Evolutionary conservation across 2,113 vertebrate species (phyloP).

Genomic region (Rhea pennata): DNA sequence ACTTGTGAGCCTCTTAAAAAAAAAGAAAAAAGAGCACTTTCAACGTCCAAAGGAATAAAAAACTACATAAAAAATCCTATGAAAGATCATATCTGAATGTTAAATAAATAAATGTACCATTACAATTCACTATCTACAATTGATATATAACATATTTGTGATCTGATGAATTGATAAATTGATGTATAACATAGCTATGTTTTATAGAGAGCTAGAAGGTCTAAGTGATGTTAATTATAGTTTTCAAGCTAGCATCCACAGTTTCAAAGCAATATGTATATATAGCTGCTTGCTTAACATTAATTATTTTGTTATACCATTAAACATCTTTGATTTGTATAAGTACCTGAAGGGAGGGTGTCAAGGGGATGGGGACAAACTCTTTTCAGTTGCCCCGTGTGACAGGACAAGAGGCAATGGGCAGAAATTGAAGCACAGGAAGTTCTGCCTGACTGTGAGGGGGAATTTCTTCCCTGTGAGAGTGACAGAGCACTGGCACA

Average conservation of each 20-base stretch:
- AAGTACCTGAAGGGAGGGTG: no score
- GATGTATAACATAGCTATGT: not conserved
- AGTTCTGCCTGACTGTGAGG: no score
- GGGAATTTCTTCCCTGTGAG: no score
- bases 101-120: not conserved
- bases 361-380: no score
- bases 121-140: not conserved
- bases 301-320: not conserved
- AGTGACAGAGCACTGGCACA: no score
- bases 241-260: not conserved
- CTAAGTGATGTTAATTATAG: accelerated
- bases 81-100: not conserved
- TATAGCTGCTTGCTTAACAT: not conserved
- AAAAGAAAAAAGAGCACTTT: not conserved
- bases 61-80: not conserved
- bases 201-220: not conserved
- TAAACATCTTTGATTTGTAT: not conserved
- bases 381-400: no score
- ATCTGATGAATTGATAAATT: not conserved
- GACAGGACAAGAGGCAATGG: no score
- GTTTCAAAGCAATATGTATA: accelerated
- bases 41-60: not conserved
- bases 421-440: no score
- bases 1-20: not conserved
- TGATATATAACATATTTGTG: not conserved